Percentiles rank a stretch among this genome's conserved stretches.
Conservation (phyloP, 2,113 vertebrate species). For the Hydropotes inermis region DNA sequence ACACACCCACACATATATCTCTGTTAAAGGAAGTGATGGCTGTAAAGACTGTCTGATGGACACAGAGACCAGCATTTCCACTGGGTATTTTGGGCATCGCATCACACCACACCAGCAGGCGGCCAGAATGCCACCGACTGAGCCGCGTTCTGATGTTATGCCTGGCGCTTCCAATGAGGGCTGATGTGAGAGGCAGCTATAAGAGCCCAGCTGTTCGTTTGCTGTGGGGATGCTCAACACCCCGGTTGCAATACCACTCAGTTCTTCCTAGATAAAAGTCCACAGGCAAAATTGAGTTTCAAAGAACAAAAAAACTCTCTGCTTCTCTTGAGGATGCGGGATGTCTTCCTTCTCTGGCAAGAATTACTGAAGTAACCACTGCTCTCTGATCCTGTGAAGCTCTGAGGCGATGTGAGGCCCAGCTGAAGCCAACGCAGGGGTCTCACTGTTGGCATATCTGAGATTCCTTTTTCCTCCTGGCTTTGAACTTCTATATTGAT, state of each 20-base stretch:
- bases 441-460: not conserved
- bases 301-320: not conserved
- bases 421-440: not conserved
- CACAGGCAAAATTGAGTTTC: not conserved
- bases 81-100: not conserved
- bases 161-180: not conserved
- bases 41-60: not conserved
- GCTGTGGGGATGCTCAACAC: not conserved
- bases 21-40: not conserved
- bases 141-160: not conserved
- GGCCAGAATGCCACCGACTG: not conserved
- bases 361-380: not conserved
- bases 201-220: not conserved
- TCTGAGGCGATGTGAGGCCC: not conserved
- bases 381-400: not conserved
- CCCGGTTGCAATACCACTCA: not conserved
- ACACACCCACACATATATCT: not conserved
- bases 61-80: accelerated
- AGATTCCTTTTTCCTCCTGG: not conserved
- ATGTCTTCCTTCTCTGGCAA: not conserved
- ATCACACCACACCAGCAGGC: accelerated
- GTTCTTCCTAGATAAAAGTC: not conserved
- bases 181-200: no score
- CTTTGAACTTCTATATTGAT: not conserved
- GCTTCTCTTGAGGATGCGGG: not conserved